phyloP scores from a whole-genome alignment of 2,888 invertebrate genomes.

The Cheilosia scutellata region DNA sequence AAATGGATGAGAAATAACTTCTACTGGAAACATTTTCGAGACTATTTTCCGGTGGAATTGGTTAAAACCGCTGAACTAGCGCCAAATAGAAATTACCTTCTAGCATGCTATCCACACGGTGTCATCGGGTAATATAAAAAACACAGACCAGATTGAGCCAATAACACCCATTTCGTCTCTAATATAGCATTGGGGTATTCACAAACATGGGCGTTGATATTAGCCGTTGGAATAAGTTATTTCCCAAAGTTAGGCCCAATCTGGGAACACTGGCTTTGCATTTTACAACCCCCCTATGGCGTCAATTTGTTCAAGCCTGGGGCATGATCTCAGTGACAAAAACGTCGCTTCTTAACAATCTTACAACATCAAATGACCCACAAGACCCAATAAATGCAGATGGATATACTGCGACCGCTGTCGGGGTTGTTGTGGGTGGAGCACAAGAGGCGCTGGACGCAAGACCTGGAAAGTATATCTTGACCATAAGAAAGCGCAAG shows the following conservation, averaged over 20 bases:
- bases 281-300: constrained; percentile 89
- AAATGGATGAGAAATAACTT: constrained; percentile 87
- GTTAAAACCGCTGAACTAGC: constrained; percentile 93
- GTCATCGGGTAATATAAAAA: constrained; percentile 85
- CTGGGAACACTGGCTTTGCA: constrained; percentile 90
- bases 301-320: constrained; percentile 87
- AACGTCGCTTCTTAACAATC: constrained; percentile 79
- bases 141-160: background rate
- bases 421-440: constrained; percentile 93
- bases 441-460: constrained; percentile 94
- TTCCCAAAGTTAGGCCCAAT: constrained; percentile 87
- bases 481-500: constrained; percentile 91
- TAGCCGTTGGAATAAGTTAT: constrained; percentile 84
- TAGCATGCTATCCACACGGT: constrained; percentile 97
- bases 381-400: constrained; percentile 81
- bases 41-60: constrained; percentile 94
- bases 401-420: constrained; percentile 85
- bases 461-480: constrained; percentile 89
- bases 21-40: constrained; percentile 90
- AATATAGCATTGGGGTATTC: constrained; percentile 91
- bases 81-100: constrained; percentile 92
- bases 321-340: constrained; percentile 86
- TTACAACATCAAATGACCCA: constrained; percentile 84
- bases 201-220: constrained; percentile 91
- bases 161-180: background rate